A percentile compares a stretch with the other conserved stretches of the same genome.
Conservation (phyloP, 1,140 invertebrate species). For the Monochamus saltuarius region DNA sequence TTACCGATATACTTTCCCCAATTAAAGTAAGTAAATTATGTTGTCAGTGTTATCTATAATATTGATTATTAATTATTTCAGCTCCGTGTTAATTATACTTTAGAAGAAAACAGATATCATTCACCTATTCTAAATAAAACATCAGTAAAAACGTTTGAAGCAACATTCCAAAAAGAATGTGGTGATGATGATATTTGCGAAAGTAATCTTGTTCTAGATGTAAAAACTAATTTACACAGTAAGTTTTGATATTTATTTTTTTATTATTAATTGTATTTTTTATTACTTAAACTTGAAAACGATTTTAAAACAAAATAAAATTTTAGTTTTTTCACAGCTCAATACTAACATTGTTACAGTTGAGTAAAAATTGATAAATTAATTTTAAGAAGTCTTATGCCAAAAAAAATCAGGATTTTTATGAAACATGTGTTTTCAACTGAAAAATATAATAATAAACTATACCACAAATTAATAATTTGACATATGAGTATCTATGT, state of each 20-base stretch:
- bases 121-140: constrained; percentile 88
- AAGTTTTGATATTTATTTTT: constrained; percentile 12
- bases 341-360: no score
- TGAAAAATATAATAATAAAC: no score
- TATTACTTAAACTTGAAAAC: background rate
- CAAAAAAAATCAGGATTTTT: no score
- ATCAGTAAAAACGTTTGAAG: constrained; percentile 78
- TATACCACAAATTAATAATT: no score
- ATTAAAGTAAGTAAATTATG: constrained; percentile 59
- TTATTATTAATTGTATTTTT: background rate
- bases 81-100: constrained; percentile 81
- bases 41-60: background rate
- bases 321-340: no score
- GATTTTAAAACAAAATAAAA: no score
- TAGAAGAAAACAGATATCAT: constrained; percentile 71
- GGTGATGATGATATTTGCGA: constrained; percentile 87
- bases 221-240: constrained; percentile 47
- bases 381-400: no score
- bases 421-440: no score
- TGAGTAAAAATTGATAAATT: no score
- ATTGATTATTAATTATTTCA: constrained; percentile 42
- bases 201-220: constrained; percentile 76
- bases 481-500: no score
- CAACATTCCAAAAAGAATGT: constrained; percentile 91
- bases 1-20: constrained; percentile 80